These are phyloP conservation scores for Menidia menidia DNA, from an alignment of 2,797 vertebrate genomes.

Conservation along the genomic window DNA sequence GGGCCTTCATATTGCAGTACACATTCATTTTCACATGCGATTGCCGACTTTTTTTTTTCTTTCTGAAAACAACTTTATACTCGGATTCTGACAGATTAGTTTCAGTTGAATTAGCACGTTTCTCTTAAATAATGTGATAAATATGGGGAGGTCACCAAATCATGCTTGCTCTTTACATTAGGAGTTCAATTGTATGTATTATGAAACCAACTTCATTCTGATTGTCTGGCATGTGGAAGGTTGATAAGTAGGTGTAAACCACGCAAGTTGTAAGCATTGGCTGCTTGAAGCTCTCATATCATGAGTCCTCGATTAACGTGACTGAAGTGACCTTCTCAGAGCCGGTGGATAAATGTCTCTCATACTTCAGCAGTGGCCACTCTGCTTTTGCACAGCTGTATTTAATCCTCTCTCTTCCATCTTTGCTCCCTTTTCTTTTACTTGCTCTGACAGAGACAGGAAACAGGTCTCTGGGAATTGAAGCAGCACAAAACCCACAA, in stretches of 20 bases:
- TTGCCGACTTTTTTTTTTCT: conserved; percentile 58
- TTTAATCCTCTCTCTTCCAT: conserved; percentile 23
- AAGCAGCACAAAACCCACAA: conserved; percentile 70
- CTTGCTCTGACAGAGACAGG: conserved; percentile 43
- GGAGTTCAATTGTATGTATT: conserved; percentile 17
- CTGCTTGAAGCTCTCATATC: conserved; percentile 31
- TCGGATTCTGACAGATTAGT: conserved; percentile 49
- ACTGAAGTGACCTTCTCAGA: conserved; percentile 28
- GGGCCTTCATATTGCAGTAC: conserved; percentile 36
- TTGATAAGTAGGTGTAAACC: conserved; percentile 12
- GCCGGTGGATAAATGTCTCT: conserved; percentile 42
- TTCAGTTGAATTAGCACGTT: conserved; percentile 48
- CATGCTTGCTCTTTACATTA: conserved; percentile 23
- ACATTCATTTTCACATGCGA: conserved; percentile 74
- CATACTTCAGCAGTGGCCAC: conserved; percentile 17
- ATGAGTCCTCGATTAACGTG: conserved; percentile 33
- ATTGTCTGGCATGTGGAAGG: conserved; percentile 9
- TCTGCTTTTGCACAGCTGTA: conserved; percentile 27
- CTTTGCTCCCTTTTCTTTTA: conserved; percentile 24
- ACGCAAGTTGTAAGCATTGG: conserved; percentile 35
- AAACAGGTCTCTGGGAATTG: conserved; percentile 68
- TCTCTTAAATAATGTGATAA: conserved; percentile 55
- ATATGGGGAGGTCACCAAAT: conserved; percentile 47
- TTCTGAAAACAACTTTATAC: conserved; percentile 34
- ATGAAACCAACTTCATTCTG: conserved; percentile 29